These are phyloP conservation scores for Drosophila bocqueti DNA, from an alignment of 1,140 invertebrate species.

Conservation along the genomic window DNA sequence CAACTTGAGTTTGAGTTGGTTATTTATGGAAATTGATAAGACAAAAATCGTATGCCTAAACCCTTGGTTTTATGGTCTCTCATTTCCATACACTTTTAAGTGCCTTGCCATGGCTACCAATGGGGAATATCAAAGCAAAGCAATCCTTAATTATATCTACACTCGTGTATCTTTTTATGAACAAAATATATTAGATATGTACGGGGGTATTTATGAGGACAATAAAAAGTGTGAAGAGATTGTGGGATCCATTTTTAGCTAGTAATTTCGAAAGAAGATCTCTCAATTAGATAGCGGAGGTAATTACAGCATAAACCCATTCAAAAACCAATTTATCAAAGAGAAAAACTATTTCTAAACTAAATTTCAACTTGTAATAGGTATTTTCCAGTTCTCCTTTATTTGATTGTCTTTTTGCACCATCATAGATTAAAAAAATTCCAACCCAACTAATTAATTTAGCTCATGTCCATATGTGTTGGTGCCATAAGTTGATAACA, in stretches of 20 bases:
- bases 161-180: slow-evolving; percentile 2
- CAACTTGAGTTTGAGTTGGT: slow-evolving; percentile 45
- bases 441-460: slow-evolving; percentile 25
- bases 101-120: slow-evolving; percentile 40
- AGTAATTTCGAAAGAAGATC: slow-evolving; percentile 8
- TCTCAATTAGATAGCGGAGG: neutral
- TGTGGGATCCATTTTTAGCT: neutral
- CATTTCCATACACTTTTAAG: slow-evolving; percentile 51
- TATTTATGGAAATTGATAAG: slow-evolving; percentile 79
- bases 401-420: neutral
- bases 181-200: slow-evolving; percentile 7
- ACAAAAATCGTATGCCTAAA: slow-evolving; percentile 37
- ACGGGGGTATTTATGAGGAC: neutral
- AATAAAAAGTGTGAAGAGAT: slow-evolving; percentile 32
- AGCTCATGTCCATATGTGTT: neutral
- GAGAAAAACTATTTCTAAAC: neutral
- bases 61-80: slow-evolving; percentile 48
- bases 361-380: neutral
- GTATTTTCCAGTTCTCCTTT: neutral
- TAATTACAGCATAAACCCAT: neutral
- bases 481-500: slow-evolving; percentile 30
- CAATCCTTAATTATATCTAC: slow-evolving; percentile 27
- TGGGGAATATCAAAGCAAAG: slow-evolving; percentile 17
- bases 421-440: slow-evolving; percentile 5
- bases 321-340: neutral